Percentiles rank a stretch among this genome's conserved stretches.
These are phyloP conservation scores for Sinotaia quadrata DNA, from an alignment of 2,888 invertebrate species.

Conservation along the genomic window DNA sequence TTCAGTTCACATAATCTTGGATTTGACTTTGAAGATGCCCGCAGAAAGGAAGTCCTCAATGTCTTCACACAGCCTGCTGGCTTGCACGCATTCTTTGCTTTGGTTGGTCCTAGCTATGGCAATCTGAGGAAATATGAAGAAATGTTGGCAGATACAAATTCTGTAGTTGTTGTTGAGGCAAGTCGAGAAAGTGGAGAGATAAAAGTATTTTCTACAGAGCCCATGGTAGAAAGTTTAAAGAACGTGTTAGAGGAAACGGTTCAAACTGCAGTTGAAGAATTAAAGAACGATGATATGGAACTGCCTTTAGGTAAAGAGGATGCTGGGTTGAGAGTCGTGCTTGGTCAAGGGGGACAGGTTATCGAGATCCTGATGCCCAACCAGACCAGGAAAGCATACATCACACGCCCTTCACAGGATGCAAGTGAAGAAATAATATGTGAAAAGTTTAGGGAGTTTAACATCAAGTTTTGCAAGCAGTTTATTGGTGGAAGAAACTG, in stretches of 20 bases:
- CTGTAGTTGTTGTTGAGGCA: constrained; percentile 49
- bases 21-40: constrained; percentile 38
- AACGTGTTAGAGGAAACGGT: not conserved
- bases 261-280: constrained; percentile 20
- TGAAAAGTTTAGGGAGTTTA: constrained; percentile 43
- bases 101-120: constrained; percentile 52
- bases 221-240: not conserved
- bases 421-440: constrained; percentile 28
- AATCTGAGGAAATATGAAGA: constrained; percentile 45
- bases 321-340: constrained; percentile 41
- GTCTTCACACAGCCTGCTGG: constrained; percentile 45
- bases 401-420: constrained; percentile 30
- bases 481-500: constrained; percentile 40
- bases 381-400: constrained; percentile 46
- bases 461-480: constrained; percentile 37
- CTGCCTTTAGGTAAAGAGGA: constrained; percentile 31
- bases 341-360: constrained; percentile 48
- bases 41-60: constrained; percentile 36
- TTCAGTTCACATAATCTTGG: constrained; percentile 30
- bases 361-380: constrained; percentile 48
- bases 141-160: constrained; percentile 34
- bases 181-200: constrained; percentile 47
- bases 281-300: constrained; percentile 37
- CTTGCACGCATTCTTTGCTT: constrained; percentile 37
- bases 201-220: constrained; percentile 39